phyloP scores from a whole-genome alignment of 2,113 vertebrate genomes.

The Raja brachyura region DNA sequence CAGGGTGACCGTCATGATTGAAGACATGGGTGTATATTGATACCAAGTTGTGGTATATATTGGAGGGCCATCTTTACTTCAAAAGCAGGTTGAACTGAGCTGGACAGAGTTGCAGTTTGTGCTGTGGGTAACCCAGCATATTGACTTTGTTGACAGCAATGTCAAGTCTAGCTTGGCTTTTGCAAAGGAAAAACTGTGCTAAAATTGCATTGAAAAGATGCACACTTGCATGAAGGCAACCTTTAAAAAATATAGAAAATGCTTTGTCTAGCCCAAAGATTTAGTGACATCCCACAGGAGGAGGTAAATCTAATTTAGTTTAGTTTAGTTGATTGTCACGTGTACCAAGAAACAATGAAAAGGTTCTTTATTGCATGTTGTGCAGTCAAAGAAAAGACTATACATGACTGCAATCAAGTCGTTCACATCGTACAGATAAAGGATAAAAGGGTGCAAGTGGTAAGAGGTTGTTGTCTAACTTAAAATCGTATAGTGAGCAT shows the following conservation, averaged over 20 bases:
- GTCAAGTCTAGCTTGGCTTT: not conserved
- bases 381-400: too few species aligned
- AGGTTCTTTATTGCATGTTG: too few species aligned
- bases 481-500: not conserved
- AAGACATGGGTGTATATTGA: too few species aligned
- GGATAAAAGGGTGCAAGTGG: too few species aligned
- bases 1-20: not conserved
- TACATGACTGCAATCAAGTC: too few species aligned
- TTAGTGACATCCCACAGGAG: not conserved
- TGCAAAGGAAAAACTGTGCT: not conserved
- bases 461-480: not conserved
- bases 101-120: too few species aligned
- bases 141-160: not conserved
- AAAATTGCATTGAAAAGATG: not conserved
- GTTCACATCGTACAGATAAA: too few species aligned
- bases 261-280: not conserved
- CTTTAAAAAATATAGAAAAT: not conserved
- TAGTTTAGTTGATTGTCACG: too few species aligned
- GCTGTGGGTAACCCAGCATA: too few species aligned
- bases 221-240: not conserved
- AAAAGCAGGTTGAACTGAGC: not conserved
- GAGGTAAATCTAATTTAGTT: not conserved
- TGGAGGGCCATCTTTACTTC: not conserved
- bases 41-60: not conserved
- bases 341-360: too few species aligned